Evolutionary conservation across 2,888 invertebrate genomes (phyloP), one percentile per base, ranked within the genome.

Genomic region (Drosophila phalerata): DNA sequence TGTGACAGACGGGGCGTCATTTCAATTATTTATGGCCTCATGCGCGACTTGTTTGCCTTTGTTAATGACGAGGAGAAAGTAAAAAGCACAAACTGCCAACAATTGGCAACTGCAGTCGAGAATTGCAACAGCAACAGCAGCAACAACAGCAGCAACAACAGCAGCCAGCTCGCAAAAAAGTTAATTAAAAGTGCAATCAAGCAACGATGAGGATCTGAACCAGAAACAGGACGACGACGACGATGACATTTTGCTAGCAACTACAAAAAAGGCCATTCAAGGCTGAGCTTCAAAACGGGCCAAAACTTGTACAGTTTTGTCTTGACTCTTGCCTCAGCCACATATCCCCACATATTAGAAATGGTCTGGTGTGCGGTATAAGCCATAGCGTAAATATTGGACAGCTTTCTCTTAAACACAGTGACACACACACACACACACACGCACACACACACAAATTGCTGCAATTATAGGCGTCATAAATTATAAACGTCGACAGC

Each of bases 171-270:
- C 45, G 32, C 71, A 76, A 88, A 86, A 88, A 88, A 85, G 86
- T 88, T 88, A 89, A 88, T 88, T 88, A 89, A 88, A 88, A 88
- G 88, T 79, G 89, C 89, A 88, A 88, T 83, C 83, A 88, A 76
- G 86, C 86, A 76, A 69, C 69, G 69, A 64, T 70, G 60, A 56
- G 64, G 49, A 66, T 49, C 75, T 57, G 61, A 30, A 62, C 49
- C 58, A 53, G 63, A 38, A 22, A 30, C 48, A 67, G 63, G 19
- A 28, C 37, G 37, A 25, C 11, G 61, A 45, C n/a, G 58, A 64
- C 66, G 55, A 55, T 19, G 34, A 70, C 70, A 82, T 85, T 81
- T 73, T 71, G 73, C 85, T 69, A 67, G 84, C 79, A 79, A 65
- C 71, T 69, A 68, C 69, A 60, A 76, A 76, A 73, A 73, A 57